Evolutionary conservation across 2,888 invertebrate genomes (phyloP).

Genomic region (Cyclophora punctaria): DNA sequence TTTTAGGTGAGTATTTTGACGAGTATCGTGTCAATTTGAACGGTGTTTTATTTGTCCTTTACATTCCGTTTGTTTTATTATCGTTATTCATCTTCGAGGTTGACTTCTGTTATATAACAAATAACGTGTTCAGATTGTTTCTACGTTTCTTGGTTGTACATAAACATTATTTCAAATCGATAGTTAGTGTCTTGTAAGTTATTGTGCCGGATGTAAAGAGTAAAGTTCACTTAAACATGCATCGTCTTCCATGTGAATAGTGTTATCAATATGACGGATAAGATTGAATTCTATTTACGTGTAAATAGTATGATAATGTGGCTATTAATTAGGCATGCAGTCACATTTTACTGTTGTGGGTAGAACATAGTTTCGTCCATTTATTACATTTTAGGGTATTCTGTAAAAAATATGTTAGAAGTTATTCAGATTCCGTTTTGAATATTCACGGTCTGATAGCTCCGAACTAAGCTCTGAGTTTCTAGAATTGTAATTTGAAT

Average conservation of each 20-base stretch:
- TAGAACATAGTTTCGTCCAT: too few relatives aligned
- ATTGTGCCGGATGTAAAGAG: constrained; percentile 1
- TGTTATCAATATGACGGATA: constrained; percentile 6
- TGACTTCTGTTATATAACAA: constrained; percentile 1
- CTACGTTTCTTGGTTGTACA: constrained; percentile 1
- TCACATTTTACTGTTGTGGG: too few relatives aligned
- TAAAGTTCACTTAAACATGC: constrained; percentile 5
- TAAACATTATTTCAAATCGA: background rate
- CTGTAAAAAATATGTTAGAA: too few relatives aligned
- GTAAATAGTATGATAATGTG: too few relatives aligned
- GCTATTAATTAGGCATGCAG: too few relatives aligned
- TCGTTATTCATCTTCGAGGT: constrained; percentile 8
- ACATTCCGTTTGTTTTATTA: background rate
- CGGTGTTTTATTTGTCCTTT: constrained; percentile 2
- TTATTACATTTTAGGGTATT: too few relatives aligned
- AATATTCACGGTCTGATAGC: too few relatives aligned
- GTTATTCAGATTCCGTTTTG: too few relatives aligned
- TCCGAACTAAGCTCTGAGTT: too few relatives aligned
- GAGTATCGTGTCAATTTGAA: constrained; percentile 7
- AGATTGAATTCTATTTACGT: background rate
- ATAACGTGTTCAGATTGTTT: too few relatives aligned
- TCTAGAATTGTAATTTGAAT: too few relatives aligned
- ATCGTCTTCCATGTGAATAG: constrained; percentile 1
- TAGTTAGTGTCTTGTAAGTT: too few relatives aligned
- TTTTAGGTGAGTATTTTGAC: constrained; percentile 24